Evolutionary conservation across 2,888 invertebrate species (phyloP), one percentile per base, ranked within the genome.

Genomic region (Orthosia incerta): DNA sequence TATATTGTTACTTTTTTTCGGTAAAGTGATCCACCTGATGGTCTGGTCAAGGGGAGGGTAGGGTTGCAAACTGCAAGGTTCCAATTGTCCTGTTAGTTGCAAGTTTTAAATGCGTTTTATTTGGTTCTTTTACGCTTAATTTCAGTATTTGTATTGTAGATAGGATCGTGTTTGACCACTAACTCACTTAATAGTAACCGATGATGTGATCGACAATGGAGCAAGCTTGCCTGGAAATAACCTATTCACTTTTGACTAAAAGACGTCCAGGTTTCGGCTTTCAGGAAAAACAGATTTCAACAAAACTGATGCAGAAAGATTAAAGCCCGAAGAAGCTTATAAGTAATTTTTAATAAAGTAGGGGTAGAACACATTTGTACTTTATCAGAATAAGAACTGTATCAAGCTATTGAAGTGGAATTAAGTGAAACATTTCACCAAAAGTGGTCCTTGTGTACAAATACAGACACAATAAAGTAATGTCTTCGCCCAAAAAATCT

Each of bases 31-130:
- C 69, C 84, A 83, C 83, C 86, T 85, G 86, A 84, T 81, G 26
- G 26, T 56, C 48, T 68, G 83, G 79, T 84, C 82, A 87, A 82
- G 73, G 71, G 62, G 79, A 79, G 65, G 68, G 74, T 83, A 83
- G 80, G 60, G 80, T 76, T 82, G 66, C 39, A 66, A 60, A 80
- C 45, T 20, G 51, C 55, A 80, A 39, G 12, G 23, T 60, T 55
- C 64, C 39, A 20, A 2, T 59, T 59, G 68, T 46, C 16, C 56
- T 60, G 20, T 20, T 13, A 23, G 1, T 57, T 45, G 13, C 45
- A 45, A 9, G 13, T 26, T 67, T 66, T 26, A n/a, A 12, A 39
- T 7, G 1, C 0, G 18, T 65, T 66, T 65, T 1, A n/a, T 23
- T 51, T 75, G 20, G 9, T 48, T 9, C 4, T 39, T 55, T 45